These are phyloP conservation scores for Drosophila pandora DNA, from an alignment of 1,140 invertebrate genomes.

Conservation along the genomic window DNA sequence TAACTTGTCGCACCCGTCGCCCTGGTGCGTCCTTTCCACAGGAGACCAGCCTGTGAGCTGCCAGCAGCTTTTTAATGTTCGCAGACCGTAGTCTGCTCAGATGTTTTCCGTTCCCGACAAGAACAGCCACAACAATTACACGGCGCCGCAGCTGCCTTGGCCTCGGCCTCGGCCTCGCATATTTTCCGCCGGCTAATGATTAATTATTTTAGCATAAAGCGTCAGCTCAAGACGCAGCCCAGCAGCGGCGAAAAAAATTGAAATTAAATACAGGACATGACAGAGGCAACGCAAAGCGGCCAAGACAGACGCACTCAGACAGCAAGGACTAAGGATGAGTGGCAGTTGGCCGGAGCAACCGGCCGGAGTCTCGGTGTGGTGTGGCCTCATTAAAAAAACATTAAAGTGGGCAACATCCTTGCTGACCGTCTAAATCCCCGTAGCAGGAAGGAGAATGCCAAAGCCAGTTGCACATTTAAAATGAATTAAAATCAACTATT, in stretches of 20 bases:
- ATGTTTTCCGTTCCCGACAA: neutral
- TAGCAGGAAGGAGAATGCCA: conserved; percentile 1
- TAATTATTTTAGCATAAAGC: conserved; percentile 82
- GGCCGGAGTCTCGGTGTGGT: conserved; percentile 7
- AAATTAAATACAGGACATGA: conserved; percentile 74
- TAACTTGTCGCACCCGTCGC: conserved; percentile 59
- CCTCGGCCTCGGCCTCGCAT: conserved; percentile 55
- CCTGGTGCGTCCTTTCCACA: conserved; percentile 5
- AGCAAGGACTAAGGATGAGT: conserved; percentile 11
- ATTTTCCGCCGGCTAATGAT: conserved; percentile 77
- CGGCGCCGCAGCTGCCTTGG: conserved; percentile 54
- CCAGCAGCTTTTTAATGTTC: conserved; percentile 71
- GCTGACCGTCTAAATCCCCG: conserved; percentile 21
- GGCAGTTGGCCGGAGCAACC: conserved; percentile 38
- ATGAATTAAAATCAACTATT: conserved; percentile 60
- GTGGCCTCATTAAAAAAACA: conserved; percentile 77
- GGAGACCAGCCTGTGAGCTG: conserved; percentile 39
- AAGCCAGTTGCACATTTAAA: conserved; percentile 51
- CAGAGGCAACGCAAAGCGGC: conserved; percentile 7
- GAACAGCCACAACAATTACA: conserved; percentile 72
- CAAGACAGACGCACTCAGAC: conserved; percentile 33
- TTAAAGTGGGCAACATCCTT: conserved; percentile 64
- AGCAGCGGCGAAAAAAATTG: conserved; percentile 45
- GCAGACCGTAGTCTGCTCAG: conserved; percentile 14
- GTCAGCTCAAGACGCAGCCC: conserved; percentile 71